Evolutionary conservation across 2,113 vertebrate genomes (phyloP).

Genomic region (Cyanocitta stelleri): DNA sequence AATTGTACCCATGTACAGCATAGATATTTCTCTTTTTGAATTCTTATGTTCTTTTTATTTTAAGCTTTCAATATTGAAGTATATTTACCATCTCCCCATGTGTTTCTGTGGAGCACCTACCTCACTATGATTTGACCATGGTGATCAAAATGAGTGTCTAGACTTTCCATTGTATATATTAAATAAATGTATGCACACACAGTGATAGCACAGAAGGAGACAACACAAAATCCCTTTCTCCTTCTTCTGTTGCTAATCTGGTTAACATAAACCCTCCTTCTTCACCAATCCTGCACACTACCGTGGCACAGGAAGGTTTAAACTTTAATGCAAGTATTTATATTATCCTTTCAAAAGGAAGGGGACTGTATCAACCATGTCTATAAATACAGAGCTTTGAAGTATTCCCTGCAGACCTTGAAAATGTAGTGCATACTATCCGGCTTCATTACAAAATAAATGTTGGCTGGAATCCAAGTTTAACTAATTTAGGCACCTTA

Average conservation of each 20-base stretch:
- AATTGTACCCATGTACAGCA: background rate
- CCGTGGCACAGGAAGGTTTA: background rate
- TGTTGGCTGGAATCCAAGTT: background rate
- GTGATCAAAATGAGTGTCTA: background rate
- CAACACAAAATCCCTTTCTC: background rate
- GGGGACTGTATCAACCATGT: background rate
- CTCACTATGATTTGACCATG: background rate
- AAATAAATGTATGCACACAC: background rate
- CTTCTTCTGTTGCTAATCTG: background rate
- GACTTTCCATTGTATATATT: background rate
- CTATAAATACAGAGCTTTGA: background rate
- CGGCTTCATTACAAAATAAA: background rate
- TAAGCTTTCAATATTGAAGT: background rate
- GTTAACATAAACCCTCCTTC: background rate
- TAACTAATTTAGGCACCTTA: background rate
- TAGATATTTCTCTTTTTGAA: background rate
- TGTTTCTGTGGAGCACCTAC: background rate
- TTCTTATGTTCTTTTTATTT: background rate
- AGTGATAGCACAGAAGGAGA: background rate
- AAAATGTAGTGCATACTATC: background rate
- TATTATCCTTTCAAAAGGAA: background rate
- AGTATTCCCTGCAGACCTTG: background rate
- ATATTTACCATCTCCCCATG: background rate
- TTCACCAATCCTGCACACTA: background rate
- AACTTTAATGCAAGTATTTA: background rate